A percentile compares a stretch with the other conserved stretches of the same genome.
These are phyloP conservation scores for Aphyosemion australe DNA, from an alignment of 2,113 vertebrate species.

Conservation along the genomic window DNA sequence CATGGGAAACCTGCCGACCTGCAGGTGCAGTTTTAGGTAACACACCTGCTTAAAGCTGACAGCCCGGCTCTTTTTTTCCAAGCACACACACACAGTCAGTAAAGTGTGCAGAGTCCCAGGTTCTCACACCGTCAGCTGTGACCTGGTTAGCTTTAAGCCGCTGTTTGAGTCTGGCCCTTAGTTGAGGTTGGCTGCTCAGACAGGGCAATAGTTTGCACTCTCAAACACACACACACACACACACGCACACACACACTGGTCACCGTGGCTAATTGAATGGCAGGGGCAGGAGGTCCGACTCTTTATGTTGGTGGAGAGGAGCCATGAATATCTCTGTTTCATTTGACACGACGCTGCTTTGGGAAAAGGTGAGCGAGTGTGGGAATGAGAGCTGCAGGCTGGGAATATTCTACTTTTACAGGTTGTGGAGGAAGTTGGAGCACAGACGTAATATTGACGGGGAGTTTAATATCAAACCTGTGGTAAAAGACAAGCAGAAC, in stretches of 20 bases:
- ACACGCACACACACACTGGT: conserved; percentile 47
- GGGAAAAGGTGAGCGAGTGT: conserved; percentile 53
- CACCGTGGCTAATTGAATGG: conserved; percentile 71
- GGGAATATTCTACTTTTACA: conserved; percentile 50
- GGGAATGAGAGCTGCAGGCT: conserved; percentile 39
- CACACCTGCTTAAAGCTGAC: conserved; percentile 28
- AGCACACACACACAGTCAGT: conserved; percentile 36
- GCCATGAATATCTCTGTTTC: conserved; percentile 74
- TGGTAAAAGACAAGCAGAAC: too few species aligned
- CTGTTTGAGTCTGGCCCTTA: conserved; percentile 71
- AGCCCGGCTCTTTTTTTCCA: conserved; percentile 8
- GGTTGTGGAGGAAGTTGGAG: background rate
- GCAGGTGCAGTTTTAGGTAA: conserved; percentile 33
- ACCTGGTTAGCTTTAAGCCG: conserved; percentile 73
- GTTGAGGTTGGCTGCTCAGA: conserved; percentile 75
- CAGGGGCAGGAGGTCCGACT: conserved; percentile 61
- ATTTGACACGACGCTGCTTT: conserved; percentile 49
- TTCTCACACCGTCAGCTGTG: conserved; percentile 74
- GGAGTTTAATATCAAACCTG: too few species aligned
- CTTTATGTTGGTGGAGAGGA: conserved; percentile 61
- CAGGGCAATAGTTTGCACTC: conserved; percentile 62
- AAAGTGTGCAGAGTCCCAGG: conserved; percentile 31
- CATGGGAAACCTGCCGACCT: conserved; percentile 37
- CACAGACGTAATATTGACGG: background rate
- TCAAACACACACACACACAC: conserved; percentile 27